Base-by-base conservation (phyloP, 1,140 invertebrate species). In the Aphis gossypii region DNA sequence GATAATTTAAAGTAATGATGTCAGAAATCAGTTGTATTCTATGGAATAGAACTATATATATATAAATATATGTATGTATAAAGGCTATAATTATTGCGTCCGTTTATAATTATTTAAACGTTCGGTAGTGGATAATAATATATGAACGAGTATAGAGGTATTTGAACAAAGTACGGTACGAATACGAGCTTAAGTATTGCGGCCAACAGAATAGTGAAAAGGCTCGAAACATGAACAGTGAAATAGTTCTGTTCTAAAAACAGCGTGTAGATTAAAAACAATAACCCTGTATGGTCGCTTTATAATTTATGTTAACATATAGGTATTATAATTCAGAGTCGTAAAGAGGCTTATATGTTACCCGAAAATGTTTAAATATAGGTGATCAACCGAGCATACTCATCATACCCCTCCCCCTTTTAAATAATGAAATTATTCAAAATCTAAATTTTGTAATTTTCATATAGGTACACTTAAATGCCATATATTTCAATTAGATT, bases 231-330 rank as follows among this genome's bases (percentile, higher is more conserved):
- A 82, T 38, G 76, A 38, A 82, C n/a, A 82, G 35, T 82, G n/a
- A 38, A n/a, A 35, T 82, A 35, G 18, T 82, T 38, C n/a, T 38
- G 18, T 38, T 18, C 35, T n/a, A 82, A 38, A 38, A 82, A 82
- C n/a, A 82, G 20, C 76, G 20, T 44, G 23, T 86, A 86, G 83
- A 86, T 44, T 25, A 86, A 44, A 86, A 86, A 86, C 83, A 86
- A 86, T 86, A 86, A 86, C 83, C 83, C 83, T 86, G 83, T 86
- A 4, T 86, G 83, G 25, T 86, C 83, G 83, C 23, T 41, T 21
- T 30, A 14, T 38, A 83, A 86, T 86, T 86, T 44, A 44, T 1
- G 8, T 44, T 86, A 30, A 86, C 35, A 83, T 83, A 23, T 23
- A 23, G 6, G 6, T 46, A 44, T 84, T 84, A 41, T 23, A 84